Evolutionary conservation across 2,113 vertebrate species (phyloP).

Genomic region (Coreoperca whiteheadi): DNA sequence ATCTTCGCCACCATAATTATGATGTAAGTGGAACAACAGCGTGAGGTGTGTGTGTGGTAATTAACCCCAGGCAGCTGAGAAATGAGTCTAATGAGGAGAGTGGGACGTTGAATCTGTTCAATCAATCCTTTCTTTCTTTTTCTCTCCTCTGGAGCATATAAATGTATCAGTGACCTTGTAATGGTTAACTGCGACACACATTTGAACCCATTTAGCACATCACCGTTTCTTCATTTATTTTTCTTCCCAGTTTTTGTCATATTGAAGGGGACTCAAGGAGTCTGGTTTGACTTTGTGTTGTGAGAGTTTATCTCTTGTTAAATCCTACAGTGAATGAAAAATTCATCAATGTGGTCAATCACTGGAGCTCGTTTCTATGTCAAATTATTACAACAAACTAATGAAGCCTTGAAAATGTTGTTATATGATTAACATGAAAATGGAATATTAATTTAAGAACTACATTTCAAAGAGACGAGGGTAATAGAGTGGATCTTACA

Average conservation of each 20-base stretch:
- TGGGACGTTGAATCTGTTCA: conserved; percentile 87
- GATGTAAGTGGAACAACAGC: conserved; percentile 92
- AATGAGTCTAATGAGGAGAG: conserved; percentile 90
- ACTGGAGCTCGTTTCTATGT: conserved; percentile 47
- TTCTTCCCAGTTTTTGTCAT: conserved; percentile 60
- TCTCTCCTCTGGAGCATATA: conserved; percentile 85
- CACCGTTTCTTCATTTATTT: conserved; percentile 81
- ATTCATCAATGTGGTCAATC: conserved; percentile 27
- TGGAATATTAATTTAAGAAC: conserved; percentile 70
- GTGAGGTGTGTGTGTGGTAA: conserved; percentile 89
- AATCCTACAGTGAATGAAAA: conserved; percentile 25
- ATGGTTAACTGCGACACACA: conserved; percentile 86
- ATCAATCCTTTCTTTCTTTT: conserved; percentile 85
- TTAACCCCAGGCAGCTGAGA: conserved; percentile 92
- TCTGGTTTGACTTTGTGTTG: conserved; percentile 48
- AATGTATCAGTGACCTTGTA: conserved; percentile 90
- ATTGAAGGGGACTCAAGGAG: conserved; percentile 62
- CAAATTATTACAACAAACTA: conserved; percentile 70
- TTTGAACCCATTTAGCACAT: conserved; percentile 90
- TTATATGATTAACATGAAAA: conserved; percentile 71
- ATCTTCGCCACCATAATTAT: conserved; percentile 88
- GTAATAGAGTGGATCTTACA: conserved; percentile 74
- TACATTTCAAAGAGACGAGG: conserved; percentile 68
- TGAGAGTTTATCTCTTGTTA: conserved; percentile 39
- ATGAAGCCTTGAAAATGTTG: conserved; percentile 76